Base-by-base conservation (phyloP, 2,113 vertebrate species). In the Pogonocichla stellata region DNA sequence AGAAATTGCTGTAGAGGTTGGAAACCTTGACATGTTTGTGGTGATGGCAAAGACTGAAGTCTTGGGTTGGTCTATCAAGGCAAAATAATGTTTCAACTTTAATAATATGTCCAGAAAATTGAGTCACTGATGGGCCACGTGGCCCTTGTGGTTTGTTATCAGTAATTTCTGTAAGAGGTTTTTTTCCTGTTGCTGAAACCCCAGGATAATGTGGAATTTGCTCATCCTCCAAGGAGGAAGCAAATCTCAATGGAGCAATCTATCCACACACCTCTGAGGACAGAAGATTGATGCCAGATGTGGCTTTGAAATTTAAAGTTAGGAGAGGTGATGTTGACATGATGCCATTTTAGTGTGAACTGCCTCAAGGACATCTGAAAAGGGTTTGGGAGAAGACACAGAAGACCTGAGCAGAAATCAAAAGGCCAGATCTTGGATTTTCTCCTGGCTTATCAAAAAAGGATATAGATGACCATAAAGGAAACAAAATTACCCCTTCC, bases 221-320 rank as follows among this genome's bases (percentile, higher is more conserved):
- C 20, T 78, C 23, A 33, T 19, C 6, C 10, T 82, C 34, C 33
- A 40, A 50, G 29, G 11, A 69, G 36, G 34, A 86, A 69, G 40
- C 9, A 14, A 71, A 50, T 87, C 56, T 38, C 45, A 45, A 23
- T 1, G 5, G 48, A 67, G 4, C 9, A 58, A 33, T 75, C 14
- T n/a, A 2, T 48, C 7, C 57, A 28, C 0, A 0, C 24, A 23
- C 7, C 8, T 82, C 38, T 51, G 23, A 31, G n/a, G 28, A 16
- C 3, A 7, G 42, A 85, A 58, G 28, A 4, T 11, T 6, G 48
- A 56, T 19, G 43, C 40, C 40, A 8, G 34, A 56, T n/a, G 17
- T 62, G 38, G 19, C 60, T 81, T 70, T 70, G 45, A 53, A 40
- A 3, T 87, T 50, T 31, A 54, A 33, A 50, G 16, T 71, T 71